Conservation (phyloP, 2,113 vertebrate species). For the Prietella phreatophila region DNA sequence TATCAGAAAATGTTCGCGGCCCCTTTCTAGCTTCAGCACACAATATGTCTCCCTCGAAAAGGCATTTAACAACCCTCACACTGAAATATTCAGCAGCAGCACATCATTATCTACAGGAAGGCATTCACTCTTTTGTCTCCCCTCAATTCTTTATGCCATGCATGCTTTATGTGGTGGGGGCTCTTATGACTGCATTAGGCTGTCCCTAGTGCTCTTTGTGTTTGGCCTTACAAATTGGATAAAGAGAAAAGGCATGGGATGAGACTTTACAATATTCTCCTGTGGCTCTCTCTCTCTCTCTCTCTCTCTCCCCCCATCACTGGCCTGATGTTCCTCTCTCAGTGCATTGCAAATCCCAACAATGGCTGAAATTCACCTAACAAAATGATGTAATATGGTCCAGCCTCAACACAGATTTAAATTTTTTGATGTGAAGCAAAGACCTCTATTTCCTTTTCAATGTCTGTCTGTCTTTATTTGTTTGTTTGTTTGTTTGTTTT, state of each 20-base stretch:
- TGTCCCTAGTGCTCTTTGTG: conserved; percentile 24
- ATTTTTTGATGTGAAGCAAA: not conserved
- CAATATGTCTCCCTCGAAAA: conserved; percentile 2
- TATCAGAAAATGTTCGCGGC: not conserved
- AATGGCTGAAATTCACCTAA: not conserved
- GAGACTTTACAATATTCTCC: conserved; percentile 24
- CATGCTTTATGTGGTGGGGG: conserved; percentile 37
- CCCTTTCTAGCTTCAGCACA: not conserved
- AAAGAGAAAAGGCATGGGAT: conserved; percentile 17
- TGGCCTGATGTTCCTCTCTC: not conserved
- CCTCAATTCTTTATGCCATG: conserved; percentile 1
- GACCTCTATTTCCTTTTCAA: not conserved
- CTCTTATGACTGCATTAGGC: conserved; percentile 38
- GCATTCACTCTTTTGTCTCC: not conserved
- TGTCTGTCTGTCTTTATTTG: not conserved
- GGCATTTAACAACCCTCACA: conserved; percentile 32
- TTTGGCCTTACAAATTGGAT: conserved; percentile 25
- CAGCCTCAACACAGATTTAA: not conserved
- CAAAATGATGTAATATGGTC: not conserved
- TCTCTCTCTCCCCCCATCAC: conserved; percentile 18
- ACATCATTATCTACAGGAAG: conserved; percentile 40
- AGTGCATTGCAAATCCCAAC: not conserved
- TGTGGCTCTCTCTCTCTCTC: conserved; percentile 11
- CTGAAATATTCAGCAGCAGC: conserved; percentile 48
- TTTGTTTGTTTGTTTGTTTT: not conserved